Base-by-base conservation (phyloP, 2,888 invertebrate species). In the Halictus ligatus region DNA sequence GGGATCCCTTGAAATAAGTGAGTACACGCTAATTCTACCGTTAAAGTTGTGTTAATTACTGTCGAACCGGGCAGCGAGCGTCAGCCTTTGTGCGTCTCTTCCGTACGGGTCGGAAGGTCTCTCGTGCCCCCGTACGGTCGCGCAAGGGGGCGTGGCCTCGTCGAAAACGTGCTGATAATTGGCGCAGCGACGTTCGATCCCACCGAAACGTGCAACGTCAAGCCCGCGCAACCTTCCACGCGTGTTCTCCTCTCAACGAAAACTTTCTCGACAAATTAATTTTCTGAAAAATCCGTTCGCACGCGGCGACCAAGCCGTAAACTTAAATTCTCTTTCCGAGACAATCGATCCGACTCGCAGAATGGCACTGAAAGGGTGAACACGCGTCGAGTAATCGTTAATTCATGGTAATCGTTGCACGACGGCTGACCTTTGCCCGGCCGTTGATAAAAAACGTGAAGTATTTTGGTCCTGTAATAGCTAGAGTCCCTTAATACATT, bases 381-480 rank as follows among this genome's bases (percentile, higher is more conserved):
- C 64, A 64, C 25, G 6, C 29, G 64, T 25, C 64, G 64, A 29
- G 29, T 7, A 29, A 15, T 64, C 15, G n/a, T n/a, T n/a, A n/a
- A n/a, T n/a, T 15, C 25, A 64, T 64, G 29, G 29, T 2, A 64
- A 25, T 64, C 2, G 25, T 2, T 64, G 25, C 29, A 29, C 60
- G 29, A 29, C 15, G 83, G 80, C 86, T 80, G 43, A 35, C 75
- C 75, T 29, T 75, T 83, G 80, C 80, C n/a, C 78, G n/a, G n/a
- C 86, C 76, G 81, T 60, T 75, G 54, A 64, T 76, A 29, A 46
- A 71, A 78, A 75, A 67, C 54, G 69, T 73, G n/a, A 80, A 85
- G 25, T 80, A 87, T 83, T 67, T 87, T 87, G 87, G 87, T 87
- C 87, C 87, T 78, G 86, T 76, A 75, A 76, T 81, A 48, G 35